Evolutionary conservation across 2,113 vertebrate species (phyloP), one percentile per base, ranked within the genome.

Genomic region (Acanthisitta chloris): DNA sequence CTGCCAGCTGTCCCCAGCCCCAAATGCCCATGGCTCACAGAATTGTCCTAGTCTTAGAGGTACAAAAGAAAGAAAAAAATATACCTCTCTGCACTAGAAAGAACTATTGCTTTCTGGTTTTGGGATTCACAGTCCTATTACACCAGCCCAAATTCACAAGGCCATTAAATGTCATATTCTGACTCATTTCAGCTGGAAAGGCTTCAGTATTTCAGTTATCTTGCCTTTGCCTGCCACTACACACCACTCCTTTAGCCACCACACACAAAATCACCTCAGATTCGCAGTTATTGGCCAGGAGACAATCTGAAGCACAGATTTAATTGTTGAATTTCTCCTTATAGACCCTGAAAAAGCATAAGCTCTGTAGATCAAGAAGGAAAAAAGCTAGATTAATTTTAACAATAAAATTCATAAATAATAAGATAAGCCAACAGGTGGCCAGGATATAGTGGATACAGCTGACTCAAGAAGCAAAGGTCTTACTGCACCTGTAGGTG

Each of bases 401-500:
- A 69, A 36, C 34, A 64, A 64, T 31, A 67, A 76, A 88, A 88
- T 46, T 42, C 2, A 33, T 87, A 48, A 48, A 57, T 40, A 85
- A 51, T 45, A 74, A 57, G 33, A 45, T 77, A 83, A 25, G 31
- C 5, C 58, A 74, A 54, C 57, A 86, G 26, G 62, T 88, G 25
- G 15, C 10, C 40, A 90, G 29, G 45, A 49, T 34, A 49, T 21
- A 73, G 82, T 69, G 8, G 23, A 82, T 29, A 73, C 88, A 62
- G 25, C 16, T 48, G 64, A 74, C 33, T 64, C 46, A 55, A 79
- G 52, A 45, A 89, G 51, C 31, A 79, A 84, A 92, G 34, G 38
- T 86, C 69, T 88, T 42, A 54, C 26, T 81, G 46, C 51, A 95
- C 80, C 90, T 94, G 76, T 77, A 90, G 95, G 79, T 90, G 76